Evolutionary conservation across 2,113 vertebrate genomes (phyloP).

Genomic region (Pycnonotus jocosus): DNA sequence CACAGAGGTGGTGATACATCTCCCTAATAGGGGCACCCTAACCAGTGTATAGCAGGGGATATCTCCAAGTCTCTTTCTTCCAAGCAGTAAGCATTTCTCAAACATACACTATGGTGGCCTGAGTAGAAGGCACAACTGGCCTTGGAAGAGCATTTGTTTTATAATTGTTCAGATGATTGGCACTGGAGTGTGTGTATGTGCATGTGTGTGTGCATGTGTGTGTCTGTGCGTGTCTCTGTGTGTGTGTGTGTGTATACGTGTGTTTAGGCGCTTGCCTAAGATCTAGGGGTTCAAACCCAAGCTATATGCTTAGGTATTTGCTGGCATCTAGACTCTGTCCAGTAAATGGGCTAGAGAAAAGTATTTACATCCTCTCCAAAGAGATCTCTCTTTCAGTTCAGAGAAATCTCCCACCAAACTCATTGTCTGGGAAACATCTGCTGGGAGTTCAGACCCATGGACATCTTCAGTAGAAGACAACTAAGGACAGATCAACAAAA

Average conservation of each 20-base stretch:
- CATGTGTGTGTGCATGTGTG: rapidly evolving
- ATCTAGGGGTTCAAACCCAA: neutral
- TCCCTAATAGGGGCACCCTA: neutral
- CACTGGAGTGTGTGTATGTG: too few species aligned
- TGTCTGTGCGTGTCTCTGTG: too few species aligned
- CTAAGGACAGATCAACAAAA: neutral
- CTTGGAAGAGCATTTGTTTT: neutral
- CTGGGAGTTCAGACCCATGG: neutral
- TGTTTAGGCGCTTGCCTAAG: neutral
- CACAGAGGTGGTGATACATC: rapidly evolving
- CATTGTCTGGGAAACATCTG: neutral
- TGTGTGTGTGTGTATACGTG: too few species aligned
- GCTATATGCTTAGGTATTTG: neutral
- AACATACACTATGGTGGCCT: neutral
- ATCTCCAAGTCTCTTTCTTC: neutral
- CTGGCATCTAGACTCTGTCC: neutral
- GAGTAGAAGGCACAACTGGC: neutral
- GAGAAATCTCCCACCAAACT: neutral
- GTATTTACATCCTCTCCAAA: neutral
- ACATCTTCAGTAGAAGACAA: neutral
- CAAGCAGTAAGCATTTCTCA: neutral
- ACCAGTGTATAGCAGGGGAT: neutral
- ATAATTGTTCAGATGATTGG: neutral
- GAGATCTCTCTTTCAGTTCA: neutral
- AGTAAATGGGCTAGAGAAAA: neutral